Conservation (phyloP, 2,888 invertebrate genomes). For the Lasius fuliginosus region DNA sequence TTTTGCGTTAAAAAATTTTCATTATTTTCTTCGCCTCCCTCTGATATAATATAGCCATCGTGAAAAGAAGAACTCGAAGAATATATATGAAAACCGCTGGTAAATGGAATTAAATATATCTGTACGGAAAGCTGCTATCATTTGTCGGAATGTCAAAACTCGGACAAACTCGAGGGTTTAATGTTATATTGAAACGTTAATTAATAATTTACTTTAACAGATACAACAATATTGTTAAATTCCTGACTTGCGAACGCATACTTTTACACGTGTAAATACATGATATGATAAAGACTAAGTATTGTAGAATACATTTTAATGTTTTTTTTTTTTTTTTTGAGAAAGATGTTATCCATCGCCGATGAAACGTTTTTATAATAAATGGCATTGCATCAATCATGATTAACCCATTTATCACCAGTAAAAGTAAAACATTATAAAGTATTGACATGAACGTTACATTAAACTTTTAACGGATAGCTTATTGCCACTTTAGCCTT, state of each 20-base stretch:
- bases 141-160: not conserved
- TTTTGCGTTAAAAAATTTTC: not conserved
- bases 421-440: slow-evolving; percentile 16
- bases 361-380: not conserved
- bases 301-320: not conserved
- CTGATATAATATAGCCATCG: not conserved
- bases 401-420: not conserved
- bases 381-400: slow-evolving; percentile 15
- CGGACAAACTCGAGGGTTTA: not conserved
- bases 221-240: not conserved
- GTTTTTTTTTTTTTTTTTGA: not conserved
- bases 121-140: not conserved
- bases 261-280: not conserved
- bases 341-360: not conserved
- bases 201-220: not conserved
- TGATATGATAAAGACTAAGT: not conserved
- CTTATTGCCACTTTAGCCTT: not conserved
- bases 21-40: not conserved
- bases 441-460: not conserved
- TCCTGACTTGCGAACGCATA: not conserved
- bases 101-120: not conserved
- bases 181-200: not conserved
- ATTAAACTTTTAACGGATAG: slow-evolving; percentile 6
- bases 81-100: not conserved
- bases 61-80: not conserved